Evolutionary conservation across 2,797 vertebrate genomes (phyloP).

Genomic region (Gorsachius magnificus): DNA sequence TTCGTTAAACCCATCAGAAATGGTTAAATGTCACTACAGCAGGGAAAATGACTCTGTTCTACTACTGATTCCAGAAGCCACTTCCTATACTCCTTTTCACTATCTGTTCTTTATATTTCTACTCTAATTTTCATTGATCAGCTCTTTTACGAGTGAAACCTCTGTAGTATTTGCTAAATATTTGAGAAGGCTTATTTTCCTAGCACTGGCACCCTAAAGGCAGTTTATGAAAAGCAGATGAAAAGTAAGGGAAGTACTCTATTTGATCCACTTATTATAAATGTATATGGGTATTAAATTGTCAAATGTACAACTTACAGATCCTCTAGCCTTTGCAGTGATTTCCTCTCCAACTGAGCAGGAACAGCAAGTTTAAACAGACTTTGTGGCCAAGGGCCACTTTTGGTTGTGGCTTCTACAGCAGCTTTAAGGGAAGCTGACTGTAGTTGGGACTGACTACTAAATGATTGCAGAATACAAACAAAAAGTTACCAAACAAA

Average conservation of each 20-base stretch:
- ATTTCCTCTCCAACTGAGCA: neutral
- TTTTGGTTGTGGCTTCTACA: neutral
- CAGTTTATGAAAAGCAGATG: constrained; percentile 1
- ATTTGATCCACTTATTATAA: constrained; percentile 33
- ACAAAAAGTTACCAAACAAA: neutral
- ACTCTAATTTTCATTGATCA: constrained; percentile 18
- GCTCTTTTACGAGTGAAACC: constrained; percentile 8
- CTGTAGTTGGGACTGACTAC: neutral
- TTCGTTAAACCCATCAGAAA: neutral
- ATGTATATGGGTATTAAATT: constrained; percentile 6
- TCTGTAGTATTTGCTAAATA: constrained; percentile 14
- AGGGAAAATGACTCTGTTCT: neutral
- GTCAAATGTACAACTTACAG: neutral
- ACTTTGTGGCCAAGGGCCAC: neutral
- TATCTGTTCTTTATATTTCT: neutral
- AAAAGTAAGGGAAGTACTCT: neutral
- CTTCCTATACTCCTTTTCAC: neutral
- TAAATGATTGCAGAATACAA: constrained; percentile 7
- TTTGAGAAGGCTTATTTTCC: neutral
- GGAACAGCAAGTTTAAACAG: neutral
- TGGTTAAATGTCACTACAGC: neutral
- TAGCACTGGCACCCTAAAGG: neutral
- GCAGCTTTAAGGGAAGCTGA: neutral
- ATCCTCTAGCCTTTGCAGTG: constrained; percentile 8
- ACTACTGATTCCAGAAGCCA: neutral